Evolutionary conservation across 1,140 invertebrate genomes (phyloP).

Genomic region (Anagrus nilaparvatae): DNA sequence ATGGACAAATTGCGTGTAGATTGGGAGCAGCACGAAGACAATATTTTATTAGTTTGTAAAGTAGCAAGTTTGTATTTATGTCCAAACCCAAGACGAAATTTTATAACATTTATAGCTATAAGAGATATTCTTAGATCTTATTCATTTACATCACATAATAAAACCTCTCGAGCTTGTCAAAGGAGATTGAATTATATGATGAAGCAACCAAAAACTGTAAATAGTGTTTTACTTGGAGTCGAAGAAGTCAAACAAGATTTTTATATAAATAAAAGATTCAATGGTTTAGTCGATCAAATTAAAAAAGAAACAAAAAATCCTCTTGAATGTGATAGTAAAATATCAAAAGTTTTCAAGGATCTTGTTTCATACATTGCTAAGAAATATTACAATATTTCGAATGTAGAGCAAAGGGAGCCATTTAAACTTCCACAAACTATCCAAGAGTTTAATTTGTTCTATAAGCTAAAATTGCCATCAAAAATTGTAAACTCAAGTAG

Average conservation of each 20-base stretch:
- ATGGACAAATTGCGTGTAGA: constrained; percentile 54
- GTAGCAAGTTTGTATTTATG: constrained; percentile 55
- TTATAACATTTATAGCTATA: constrained; percentile 41
- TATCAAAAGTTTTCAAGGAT: constrained; percentile 31
- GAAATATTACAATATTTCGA: constrained; percentile 34
- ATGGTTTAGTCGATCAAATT: constrained; percentile 25
- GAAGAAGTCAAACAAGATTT: constrained; percentile 52
- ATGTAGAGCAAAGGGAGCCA: constrained; percentile 29
- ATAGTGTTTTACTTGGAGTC: constrained; percentile 48
- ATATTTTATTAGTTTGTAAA: constrained; percentile 55
- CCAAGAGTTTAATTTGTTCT: constrained; percentile 40
- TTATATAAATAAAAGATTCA: constrained; percentile 36
- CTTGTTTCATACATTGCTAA: constrained; percentile 35
- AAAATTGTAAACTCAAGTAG: constrained; percentile 20
- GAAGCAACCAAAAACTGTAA: constrained; percentile 46
- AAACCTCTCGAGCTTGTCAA: constrained; percentile 60
- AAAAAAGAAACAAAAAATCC: constrained; percentile 25
- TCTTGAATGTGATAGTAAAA: constrained; percentile 24
- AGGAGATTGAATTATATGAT: constrained; percentile 53
- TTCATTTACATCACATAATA: constrained; percentile 47
- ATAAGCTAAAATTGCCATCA: constrained; percentile 28
- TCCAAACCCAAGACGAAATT: constrained; percentile 41
- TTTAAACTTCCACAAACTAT: constrained; percentile 32
- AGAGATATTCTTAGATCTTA: constrained; percentile 53
- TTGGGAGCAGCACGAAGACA: constrained; percentile 54